Percentiles rank a stretch among this genome's conserved stretches.
Evolutionary conservation across 2,113 vertebrate species (phyloP).

Genomic region (Sapajus apella): DNA sequence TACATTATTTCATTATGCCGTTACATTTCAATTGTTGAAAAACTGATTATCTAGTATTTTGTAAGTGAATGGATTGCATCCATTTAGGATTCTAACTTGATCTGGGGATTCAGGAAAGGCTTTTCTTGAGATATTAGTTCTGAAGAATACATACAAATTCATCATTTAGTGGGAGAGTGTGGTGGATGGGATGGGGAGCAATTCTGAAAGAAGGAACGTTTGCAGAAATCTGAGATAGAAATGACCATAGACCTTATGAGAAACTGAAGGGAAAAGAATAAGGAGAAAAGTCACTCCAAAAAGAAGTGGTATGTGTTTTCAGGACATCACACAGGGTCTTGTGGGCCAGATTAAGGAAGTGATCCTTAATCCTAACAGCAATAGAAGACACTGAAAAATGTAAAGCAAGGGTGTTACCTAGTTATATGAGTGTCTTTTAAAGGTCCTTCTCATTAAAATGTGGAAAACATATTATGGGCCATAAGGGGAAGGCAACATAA

Average conservation of each 20-base stretch:
- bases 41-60: neutral
- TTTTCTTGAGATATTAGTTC: neutral
- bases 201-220: neutral
- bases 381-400: neutral
- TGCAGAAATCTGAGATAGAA: neutral
- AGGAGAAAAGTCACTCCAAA: neutral
- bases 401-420: neutral
- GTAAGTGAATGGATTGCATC: neutral
- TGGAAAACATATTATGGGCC: neutral
- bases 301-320: neutral
- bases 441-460: neutral
- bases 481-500: neutral
- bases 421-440: neutral
- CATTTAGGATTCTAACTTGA: neutral
- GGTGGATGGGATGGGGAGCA: accelerated
- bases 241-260: accelerated
- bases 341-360: neutral
- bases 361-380: neutral
- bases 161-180: neutral
- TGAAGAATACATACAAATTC: neutral
- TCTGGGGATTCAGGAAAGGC: neutral
- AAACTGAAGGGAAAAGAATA: neutral
- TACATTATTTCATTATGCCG: neutral
- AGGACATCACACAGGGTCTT: no score
- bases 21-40: neutral